These are phyloP conservation scores for Panthera uncia DNA, from an alignment of 2,113 vertebrate genomes.

Conservation along the genomic window DNA sequence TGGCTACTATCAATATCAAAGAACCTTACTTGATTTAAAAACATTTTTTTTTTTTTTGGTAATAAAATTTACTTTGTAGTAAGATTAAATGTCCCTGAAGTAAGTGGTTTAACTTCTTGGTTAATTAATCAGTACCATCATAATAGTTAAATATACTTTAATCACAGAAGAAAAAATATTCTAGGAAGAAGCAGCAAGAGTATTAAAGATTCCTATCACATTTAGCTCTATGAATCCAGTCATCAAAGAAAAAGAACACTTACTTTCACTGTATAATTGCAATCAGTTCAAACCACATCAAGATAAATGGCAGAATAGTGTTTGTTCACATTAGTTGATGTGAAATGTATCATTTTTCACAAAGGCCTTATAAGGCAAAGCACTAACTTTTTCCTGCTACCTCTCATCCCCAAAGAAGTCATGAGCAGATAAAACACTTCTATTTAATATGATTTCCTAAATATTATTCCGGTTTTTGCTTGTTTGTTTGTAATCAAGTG, in stretches of 20 bases:
- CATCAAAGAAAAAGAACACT: not conserved
- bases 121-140: not conserved
- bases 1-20: not conserved
- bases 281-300: not conserved
- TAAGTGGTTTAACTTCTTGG: not conserved
- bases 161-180: not conserved
- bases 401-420: not conserved
- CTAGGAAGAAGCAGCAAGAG: not conserved
- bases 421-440: not conserved
- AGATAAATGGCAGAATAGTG: not conserved
- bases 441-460: not conserved
- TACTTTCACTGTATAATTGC: not conserved
- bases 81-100: not conserved
- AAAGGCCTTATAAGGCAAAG: not conserved
- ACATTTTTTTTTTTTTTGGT: not conserved
- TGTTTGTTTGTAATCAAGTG: not conserved
- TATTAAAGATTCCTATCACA: not conserved
- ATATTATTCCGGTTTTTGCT: not conserved
- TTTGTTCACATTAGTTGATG: not conserved
- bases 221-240: not conserved
- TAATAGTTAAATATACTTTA: slow-evolving; percentile 31
- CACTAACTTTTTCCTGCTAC: not conserved
- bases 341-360: not conserved
- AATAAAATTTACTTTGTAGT: not conserved
- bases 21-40: not conserved